Evolutionary conservation across 1,140 invertebrate species (phyloP).

Genomic region (Zaprionus camerounensis): DNA sequence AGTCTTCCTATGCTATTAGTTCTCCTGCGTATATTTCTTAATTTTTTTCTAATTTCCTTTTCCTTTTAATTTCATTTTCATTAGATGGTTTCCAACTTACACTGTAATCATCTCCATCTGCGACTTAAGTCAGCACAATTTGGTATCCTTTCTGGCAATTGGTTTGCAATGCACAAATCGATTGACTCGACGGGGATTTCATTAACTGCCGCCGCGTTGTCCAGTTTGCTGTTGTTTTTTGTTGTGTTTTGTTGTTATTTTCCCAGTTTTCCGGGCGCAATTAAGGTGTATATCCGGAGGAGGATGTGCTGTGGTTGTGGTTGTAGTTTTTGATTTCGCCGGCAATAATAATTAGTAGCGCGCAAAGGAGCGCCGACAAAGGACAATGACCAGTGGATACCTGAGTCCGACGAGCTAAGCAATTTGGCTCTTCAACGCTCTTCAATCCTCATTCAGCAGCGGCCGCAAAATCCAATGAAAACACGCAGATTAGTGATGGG

Average conservation of each 20-base stretch:
- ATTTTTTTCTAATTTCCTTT: neutral
- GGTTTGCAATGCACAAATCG: conserved; percentile 64
- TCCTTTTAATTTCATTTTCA: neutral
- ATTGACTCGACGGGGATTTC: conserved; percentile 65
- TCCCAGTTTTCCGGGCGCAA: conserved; percentile 41
- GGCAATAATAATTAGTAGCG: conserved; percentile 41
- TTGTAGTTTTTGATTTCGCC: conserved; percentile 54
- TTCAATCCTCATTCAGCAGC: conserved; percentile 14
- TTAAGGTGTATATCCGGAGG: conserved; percentile 78
- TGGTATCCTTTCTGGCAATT: conserved; percentile 56
- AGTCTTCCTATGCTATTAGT: too few species aligned
- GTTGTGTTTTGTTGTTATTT: neutral
- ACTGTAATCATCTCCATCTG: conserved; percentile 1
- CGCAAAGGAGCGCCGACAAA: conserved; percentile 38
- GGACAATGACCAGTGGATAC: conserved; percentile 41
- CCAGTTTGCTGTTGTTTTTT: conserved; percentile 30
- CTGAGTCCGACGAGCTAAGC: conserved; percentile 55
- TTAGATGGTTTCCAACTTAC: neutral
- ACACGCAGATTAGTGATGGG: conserved; percentile 58
- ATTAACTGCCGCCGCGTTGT: conserved; percentile 56
- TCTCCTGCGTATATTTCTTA: neutral
- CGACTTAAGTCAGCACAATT: conserved; percentile 30
- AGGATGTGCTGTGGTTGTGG: conserved; percentile 30
- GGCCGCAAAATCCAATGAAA: conserved; percentile 39
- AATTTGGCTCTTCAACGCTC: conserved; percentile 65